phyloP scores from a whole-genome alignment of 1,140 invertebrate genomes.

The Drosophila pandora region DNA sequence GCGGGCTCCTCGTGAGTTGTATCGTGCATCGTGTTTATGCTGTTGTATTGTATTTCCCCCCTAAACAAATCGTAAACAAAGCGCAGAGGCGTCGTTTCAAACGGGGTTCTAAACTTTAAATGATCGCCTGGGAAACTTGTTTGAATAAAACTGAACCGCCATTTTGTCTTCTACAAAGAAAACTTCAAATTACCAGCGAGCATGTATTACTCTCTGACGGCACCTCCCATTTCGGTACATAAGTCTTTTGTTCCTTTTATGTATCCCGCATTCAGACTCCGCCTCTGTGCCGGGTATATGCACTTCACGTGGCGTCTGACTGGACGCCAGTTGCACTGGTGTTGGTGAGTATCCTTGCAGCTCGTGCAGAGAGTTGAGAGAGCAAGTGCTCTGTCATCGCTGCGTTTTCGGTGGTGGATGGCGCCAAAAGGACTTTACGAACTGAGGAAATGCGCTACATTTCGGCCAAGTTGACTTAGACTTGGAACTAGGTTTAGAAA shows the following conservation, averaged over 20 bases:
- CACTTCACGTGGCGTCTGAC: slow-evolving; percentile 45
- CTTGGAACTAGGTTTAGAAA: background rate
- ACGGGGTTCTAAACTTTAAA: slow-evolving; percentile 21
- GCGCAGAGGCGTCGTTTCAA: slow-evolving; percentile 59
- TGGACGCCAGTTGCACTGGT: slow-evolving; percentile 52
- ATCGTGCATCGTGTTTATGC: slow-evolving; percentile 62
- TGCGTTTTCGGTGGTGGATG: slow-evolving; percentile 56
- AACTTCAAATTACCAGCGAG: background rate
- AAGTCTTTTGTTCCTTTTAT: slow-evolving; percentile 37
- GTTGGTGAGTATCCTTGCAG: slow-evolving; percentile 60
- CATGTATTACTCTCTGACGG: slow-evolving; percentile 30
- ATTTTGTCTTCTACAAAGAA: slow-evolving; percentile 55
- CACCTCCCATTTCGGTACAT: slow-evolving; percentile 67
- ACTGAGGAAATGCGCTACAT: slow-evolving; percentile 54
- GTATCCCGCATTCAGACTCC: slow-evolving; percentile 60
- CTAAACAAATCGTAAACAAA: slow-evolving; percentile 82
- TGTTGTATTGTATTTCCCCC: slow-evolving; percentile 55
- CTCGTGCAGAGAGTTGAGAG: slow-evolving; percentile 40
- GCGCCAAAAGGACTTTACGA: slow-evolving; percentile 33
- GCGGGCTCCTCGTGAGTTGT: slow-evolving; percentile 44
- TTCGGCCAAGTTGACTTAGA: background rate
- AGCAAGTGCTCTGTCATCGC: slow-evolving; percentile 13
- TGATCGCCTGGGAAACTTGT: slow-evolving; percentile 4
- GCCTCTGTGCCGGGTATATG: slow-evolving; percentile 70
- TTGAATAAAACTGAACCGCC: slow-evolving; percentile 29